A percentile compares a stretch with the other conserved stretches of the same genome.
Conservation (phyloP, 2,113 vertebrate species). For the Himantopus leucocephalus region DNA sequence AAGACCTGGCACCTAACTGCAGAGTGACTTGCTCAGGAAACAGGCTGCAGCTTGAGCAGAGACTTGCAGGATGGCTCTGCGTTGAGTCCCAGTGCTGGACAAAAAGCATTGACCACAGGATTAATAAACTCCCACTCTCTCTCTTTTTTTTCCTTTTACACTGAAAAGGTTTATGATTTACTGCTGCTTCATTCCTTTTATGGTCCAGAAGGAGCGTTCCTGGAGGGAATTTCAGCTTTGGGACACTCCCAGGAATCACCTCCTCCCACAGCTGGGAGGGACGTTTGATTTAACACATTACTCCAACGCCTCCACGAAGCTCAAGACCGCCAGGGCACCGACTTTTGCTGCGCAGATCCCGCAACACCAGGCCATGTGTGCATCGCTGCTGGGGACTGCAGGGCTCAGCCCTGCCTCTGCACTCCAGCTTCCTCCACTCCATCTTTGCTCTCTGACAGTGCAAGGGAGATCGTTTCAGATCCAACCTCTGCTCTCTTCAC, state of each 20-base stretch:
- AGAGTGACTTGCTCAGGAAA: not conserved
- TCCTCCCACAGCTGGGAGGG: not conserved
- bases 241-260: not conserved
- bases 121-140: not conserved
- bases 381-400: not conserved
- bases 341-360: not conserved
- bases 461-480: not conserved
- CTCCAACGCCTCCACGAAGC: not conserved
- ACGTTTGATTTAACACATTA: not conserved
- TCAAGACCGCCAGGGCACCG: not conserved
- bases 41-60: not conserved
- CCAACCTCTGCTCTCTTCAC: not conserved
- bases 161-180: not conserved
- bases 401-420: not conserved
- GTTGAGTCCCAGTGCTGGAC: not conserved
- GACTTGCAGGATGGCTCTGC: not conserved
- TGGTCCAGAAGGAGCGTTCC: not conserved
- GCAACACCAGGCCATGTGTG: fast-evolving
- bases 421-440: not conserved
- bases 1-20: not conserved
- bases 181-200: not conserved
- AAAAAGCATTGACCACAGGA: not conserved
- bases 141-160: not conserved
- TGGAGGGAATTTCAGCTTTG: not conserved
- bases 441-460: not conserved